Evolutionary conservation across 2,113 vertebrate genomes (phyloP).

Genomic region (rat (Rattus norvegicus)): GRCr8 NC_086028.1:17431501-17432000

Average conservation of each 20-base stretch:
- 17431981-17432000: not conserved
- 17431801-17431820: not conserved
- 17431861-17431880: not conserved
- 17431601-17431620: not conserved
- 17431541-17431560: not conserved
- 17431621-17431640: not conserved
- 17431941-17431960: not conserved
- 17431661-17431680: not conserved
- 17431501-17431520: not conserved
- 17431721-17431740: not conserved
- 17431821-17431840: not conserved
- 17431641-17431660: not conserved
- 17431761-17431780: not conserved
- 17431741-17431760: not conserved
- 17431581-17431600: not conserved
- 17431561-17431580: rapidly evolving
- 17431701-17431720: not conserved
- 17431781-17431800: not conserved
- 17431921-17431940: not conserved
- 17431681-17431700: not conserved
- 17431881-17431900: constrained; percentile 3
- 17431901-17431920: not conserved
- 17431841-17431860: not conserved
- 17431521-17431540: not conserved
- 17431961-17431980: not conserved